Base-by-base conservation (phyloP, 1,140 invertebrate species). In the Zaprionus lachaisei region DNA sequence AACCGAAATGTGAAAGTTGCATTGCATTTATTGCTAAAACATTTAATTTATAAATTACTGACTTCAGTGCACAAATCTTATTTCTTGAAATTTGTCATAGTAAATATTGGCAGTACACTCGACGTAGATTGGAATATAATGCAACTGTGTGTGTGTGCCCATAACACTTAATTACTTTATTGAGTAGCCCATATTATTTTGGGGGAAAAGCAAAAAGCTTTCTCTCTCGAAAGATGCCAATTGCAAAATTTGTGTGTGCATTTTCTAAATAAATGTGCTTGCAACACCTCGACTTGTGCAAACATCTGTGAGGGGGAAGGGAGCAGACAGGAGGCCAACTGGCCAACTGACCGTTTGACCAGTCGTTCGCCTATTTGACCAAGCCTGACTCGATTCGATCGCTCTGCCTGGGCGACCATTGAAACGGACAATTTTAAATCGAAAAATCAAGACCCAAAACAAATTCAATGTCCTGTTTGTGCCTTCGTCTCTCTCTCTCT, bases 361-460 rank as follows among this genome's bases (percentile, higher is more conserved):
- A 60, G 15, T 12, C 31, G 51, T 6, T 47, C 41, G 6, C 22
- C 24, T 17, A 66, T 38, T 44, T 38, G 66, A 55, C 65, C 63
- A n/a, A n/a, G 37, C 72, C 51, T 51, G 44, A 31, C 65, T 47
- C n/a, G 41, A 47, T 47, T 47, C 41, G 41, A 47, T 47, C 44
- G 24, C 15, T 64, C 12, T 54, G 34, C 51, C 17, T 47, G 51
- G 15, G 60, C 49, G 73, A 31, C 83, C 80, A 87, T 87, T 87
- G 85, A 87, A 74, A 87, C 85, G 85, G 77, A 83, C 81, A 84
- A 87, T 90, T 87, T 87, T 74, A 79, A 87, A 90, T 87, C 84
- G 84, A 87, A 87, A 87, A 87, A 87, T 87, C 84, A 87, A 89
- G 89, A 87, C 78, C 84, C 81, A 90, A 87, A 87, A 90, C 81